Evolutionary conservation across 1,140 invertebrate genomes (phyloP).

Genomic region (Dreissena polymorpha): DNA sequence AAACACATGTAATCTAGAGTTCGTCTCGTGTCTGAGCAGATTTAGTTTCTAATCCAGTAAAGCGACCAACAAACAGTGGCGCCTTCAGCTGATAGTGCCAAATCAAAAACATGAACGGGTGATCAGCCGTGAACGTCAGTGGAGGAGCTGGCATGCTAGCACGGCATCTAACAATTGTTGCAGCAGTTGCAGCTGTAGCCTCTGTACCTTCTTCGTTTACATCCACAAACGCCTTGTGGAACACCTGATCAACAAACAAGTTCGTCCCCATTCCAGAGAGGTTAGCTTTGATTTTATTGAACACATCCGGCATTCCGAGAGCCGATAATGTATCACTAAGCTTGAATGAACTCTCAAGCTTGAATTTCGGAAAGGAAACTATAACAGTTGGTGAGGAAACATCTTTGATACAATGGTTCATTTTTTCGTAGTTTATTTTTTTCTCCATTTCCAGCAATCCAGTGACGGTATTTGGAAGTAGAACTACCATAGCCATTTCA

Average conservation of each 20-base stretch:
- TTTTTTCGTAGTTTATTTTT: constrained; percentile 78
- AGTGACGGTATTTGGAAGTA: constrained; percentile 83
- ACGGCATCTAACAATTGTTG: background rate
- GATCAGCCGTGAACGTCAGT: constrained; percentile 85
- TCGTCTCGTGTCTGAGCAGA: too few relatives aligned
- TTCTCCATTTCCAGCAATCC: constrained; percentile 80
- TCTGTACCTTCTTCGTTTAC: constrained; percentile 78
- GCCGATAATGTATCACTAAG: constrained; percentile 76
- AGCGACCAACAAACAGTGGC: constrained; percentile 85
- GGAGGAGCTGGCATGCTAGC: background rate
- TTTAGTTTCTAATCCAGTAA: constrained; percentile 15
- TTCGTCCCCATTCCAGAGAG: constrained; percentile 69
- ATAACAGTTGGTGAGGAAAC: constrained; percentile 51
- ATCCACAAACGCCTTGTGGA: constrained; percentile 82
- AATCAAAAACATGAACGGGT: constrained; percentile 88
- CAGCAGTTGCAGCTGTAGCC: constrained; percentile 64
- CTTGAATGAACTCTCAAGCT: constrained; percentile 82
- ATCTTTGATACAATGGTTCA: constrained; percentile 72
- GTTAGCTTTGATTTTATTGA: constrained; percentile 36
- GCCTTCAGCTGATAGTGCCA: constrained; percentile 82
- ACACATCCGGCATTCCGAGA: constrained; percentile 81
- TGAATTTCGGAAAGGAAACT: constrained; percentile 84
- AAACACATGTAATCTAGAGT: too few relatives aligned
- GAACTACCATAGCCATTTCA: constrained; percentile 84
- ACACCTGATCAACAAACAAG: constrained; percentile 71